Conservation (phyloP, 2,888 invertebrate species). For the Drosophila koepferae region DNA sequence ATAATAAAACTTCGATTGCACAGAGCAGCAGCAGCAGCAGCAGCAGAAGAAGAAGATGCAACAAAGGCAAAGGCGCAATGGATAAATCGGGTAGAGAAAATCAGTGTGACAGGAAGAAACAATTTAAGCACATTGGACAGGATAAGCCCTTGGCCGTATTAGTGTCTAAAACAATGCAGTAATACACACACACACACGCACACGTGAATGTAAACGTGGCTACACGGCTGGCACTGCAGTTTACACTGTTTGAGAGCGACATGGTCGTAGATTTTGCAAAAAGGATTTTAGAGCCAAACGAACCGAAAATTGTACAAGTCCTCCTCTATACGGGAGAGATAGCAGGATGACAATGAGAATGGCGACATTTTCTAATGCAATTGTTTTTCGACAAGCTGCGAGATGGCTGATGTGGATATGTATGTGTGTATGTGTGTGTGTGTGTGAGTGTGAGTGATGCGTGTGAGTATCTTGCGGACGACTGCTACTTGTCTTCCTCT, state of each 20-base stretch:
- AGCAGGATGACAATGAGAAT: constrained; percentile 56
- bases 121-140: constrained; percentile 79
- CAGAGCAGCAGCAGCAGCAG: constrained; percentile 3
- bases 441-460: constrained; percentile 12
- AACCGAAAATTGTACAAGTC: constrained; percentile 82
- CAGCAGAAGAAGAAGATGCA: constrained; percentile 10
- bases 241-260: constrained; percentile 65
- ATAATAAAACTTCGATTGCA: constrained; percentile 57
- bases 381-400: constrained; percentile 49
- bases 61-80: constrained; percentile 60
- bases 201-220: constrained; percentile 3
- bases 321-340: constrained; percentile 28
- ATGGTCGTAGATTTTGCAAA: constrained; percentile 76
- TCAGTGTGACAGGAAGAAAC: constrained; percentile 79
- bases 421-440: constrained; percentile 11
- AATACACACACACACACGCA: constrained; percentile 47
- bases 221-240: constrained; percentile 52
- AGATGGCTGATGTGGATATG: neutral
- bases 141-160: constrained; percentile 69
- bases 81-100: constrained; percentile 75
- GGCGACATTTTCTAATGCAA: constrained; percentile 71
- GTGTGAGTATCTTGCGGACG: constrained; percentile 45
- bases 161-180: constrained; percentile 75
- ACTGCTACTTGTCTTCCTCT: constrained; percentile 22
- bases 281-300: constrained; percentile 81